phyloP scores from a whole-genome alignment of 2,888 invertebrate genomes.

The Leptopilina drosophilae region DNA sequence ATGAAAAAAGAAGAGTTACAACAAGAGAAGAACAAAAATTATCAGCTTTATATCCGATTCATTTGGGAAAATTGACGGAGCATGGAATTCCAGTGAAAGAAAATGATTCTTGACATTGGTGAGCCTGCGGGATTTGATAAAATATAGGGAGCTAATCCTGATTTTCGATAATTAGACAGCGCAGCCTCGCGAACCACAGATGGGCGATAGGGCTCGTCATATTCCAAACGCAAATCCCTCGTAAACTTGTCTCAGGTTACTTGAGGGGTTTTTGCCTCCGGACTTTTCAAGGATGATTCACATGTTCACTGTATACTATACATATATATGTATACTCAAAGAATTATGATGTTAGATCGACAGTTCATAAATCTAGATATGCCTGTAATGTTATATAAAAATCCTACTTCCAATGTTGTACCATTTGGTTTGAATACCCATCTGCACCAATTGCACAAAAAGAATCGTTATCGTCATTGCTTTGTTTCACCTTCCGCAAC shows the following conservation, averaged over 20 bases:
- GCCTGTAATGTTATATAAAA: background rate
- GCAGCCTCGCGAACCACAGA: constrained; percentile 54
- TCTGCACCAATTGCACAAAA: constrained; percentile 64
- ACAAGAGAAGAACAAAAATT: too few relatives aligned
- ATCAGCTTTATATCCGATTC: too few relatives aligned
- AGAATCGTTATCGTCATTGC: constrained; percentile 45
- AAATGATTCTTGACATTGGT: constrained; percentile 41
- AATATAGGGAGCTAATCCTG: constrained; percentile 44
- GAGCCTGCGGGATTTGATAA: constrained; percentile 24
- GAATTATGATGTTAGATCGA: constrained; percentile 61
- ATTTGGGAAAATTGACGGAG: too few relatives aligned
- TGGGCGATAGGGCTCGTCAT: constrained; percentile 60
- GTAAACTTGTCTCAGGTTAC: constrained; percentile 67
- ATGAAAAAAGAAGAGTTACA: too few relatives aligned
- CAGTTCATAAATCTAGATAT: constrained; percentile 58
- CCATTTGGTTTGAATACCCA: constrained; percentile 58
- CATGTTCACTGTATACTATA: constrained; percentile 49
- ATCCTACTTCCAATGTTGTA: background rate
- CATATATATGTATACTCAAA: background rate
- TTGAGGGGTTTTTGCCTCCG: constrained; percentile 49
- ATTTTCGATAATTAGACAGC: constrained; percentile 61
- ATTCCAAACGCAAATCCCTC: constrained; percentile 66
- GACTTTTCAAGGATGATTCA: constrained; percentile 60
- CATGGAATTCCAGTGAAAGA: too few relatives aligned
- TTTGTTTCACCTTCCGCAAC: constrained; percentile 43